Evolutionary conservation across 2,888 invertebrate species (phyloP), one percentile per base, ranked within the genome.

Genomic region (Andrena trimmerana): DNA sequence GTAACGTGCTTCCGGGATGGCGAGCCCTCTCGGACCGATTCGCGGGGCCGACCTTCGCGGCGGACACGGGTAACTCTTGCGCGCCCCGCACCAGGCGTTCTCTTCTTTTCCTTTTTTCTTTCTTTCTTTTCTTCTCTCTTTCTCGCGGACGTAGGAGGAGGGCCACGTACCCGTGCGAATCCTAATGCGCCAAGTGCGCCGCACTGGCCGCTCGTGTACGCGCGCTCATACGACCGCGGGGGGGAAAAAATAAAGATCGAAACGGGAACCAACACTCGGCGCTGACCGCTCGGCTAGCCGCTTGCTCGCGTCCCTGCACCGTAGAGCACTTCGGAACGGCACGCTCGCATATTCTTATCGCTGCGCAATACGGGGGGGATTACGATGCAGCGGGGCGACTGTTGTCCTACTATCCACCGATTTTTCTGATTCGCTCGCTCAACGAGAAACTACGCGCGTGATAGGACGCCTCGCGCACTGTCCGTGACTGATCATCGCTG

Each of bases 171-270:
- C 42, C 13, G 66, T 74, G 70, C 48, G 69, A 86, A 66, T 87
- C 74, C 85, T 77, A 84, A 80, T 84, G 70, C 82, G 80, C 73
- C 71, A 57, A 84, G 81, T 85, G 74, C 88, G 84, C 78, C 54
- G 77, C 71, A 86, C 89, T 88, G 72, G 50, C 52, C 80, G n/a
- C 72, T 52, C 62, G 63, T 71, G 52, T 67, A 71, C 73, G 63
- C 81, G 52, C 77, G 75, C 73, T 71, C 57, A 70, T 77, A 48
- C 42, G 69, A 79, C 33, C 68, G 42, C 68, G 36, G 52, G 59
- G 67, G 81, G 69, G 20, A 20, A 16, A 62, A 60, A 70, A 70
- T 75, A 70, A 27, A 57, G 10, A 24, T 27, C 42, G 33, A 76
- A 76, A 27, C 68, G 59, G 59, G 66, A 66, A 42, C 13, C 62